A percentile compares a stretch with the other conserved stretches of the same genome.
Evolutionary conservation across 2,113 vertebrate species (phyloP).

Genomic region (Neomonachus schauinslandi): DNA sequence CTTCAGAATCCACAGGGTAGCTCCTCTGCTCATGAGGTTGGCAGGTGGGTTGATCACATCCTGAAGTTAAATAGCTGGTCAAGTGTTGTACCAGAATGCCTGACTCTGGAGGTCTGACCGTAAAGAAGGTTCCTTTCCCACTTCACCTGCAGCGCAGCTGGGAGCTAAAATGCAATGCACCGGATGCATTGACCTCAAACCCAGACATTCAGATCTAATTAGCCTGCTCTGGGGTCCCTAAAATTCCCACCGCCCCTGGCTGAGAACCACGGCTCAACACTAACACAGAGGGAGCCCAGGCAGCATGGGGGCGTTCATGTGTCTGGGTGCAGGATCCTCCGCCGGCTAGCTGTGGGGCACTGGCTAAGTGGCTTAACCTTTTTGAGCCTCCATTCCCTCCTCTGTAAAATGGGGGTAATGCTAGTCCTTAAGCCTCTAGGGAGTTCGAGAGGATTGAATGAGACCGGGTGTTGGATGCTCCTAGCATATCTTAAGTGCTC

Average conservation of each 20-base stretch:
- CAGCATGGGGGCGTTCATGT: neutral
- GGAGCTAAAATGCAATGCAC: neutral
- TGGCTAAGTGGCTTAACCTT: neutral
- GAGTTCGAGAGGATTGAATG: neutral
- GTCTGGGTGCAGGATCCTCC: neutral
- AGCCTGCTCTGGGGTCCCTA: neutral
- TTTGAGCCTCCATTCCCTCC: neutral
- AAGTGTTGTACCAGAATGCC: neutral
- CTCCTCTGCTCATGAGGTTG: neutral
- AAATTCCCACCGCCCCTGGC: rapidly evolving
- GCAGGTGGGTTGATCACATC: neutral
- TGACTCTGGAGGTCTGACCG: neutral
- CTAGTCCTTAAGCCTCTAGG: neutral
- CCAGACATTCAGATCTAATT: neutral
- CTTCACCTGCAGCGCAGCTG: neutral
- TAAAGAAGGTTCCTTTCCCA: neutral
- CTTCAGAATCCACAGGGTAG: neutral
- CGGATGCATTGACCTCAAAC: rapidly evolving
- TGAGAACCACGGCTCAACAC: neutral
- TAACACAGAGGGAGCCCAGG: neutral
- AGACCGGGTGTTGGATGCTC: neutral
- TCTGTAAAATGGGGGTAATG: neutral
- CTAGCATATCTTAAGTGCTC: neutral
- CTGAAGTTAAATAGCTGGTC: neutral
- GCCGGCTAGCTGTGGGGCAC: neutral